These are phyloP conservation scores for Chiridota heheva DNA, from an alignment of 35 echinoderm and acorn worm genomes.

Conservation along the genomic window DNA sequence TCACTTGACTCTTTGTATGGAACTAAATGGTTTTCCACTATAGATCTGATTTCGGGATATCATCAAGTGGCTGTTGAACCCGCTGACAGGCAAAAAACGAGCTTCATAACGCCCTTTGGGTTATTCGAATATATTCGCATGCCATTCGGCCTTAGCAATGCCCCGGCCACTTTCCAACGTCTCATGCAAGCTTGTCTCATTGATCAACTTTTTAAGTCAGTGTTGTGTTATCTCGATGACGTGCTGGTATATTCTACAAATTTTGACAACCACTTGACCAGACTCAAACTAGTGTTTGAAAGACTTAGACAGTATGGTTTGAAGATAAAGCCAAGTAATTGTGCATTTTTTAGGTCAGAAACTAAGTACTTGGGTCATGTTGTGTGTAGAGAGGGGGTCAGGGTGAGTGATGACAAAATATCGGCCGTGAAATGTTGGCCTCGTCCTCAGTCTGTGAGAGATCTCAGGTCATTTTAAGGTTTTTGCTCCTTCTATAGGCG, in stretches of 20 bases:
- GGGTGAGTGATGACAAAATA: constrained; percentile 7
- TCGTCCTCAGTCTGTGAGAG: not conserved
- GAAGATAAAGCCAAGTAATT: constrained; percentile 39
- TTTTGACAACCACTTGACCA: constrained; percentile 44
- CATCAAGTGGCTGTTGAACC: constrained; percentile 69
- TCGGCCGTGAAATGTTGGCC: constrained; percentile 21
- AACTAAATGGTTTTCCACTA: constrained; percentile 60
- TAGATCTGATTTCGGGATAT: constrained; percentile 72
- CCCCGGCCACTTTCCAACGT: constrained; percentile 61
- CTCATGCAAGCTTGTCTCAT: constrained; percentile 52
- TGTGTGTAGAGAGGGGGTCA: constrained; percentile 11
- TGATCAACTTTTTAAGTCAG: not conserved
- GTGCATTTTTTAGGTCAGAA: constrained; percentile 15
- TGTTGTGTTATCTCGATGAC: constrained; percentile 50
- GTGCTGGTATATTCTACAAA: constrained; percentile 35
- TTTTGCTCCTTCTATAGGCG: constrained; percentile 46
- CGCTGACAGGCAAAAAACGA: constrained; percentile 48
- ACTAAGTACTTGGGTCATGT: constrained; percentile 36
- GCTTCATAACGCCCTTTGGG: constrained; percentile 53
- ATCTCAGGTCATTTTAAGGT: constrained; percentile 36
- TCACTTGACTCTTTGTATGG: constrained; percentile 54
- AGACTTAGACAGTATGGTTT: constrained; percentile 19
- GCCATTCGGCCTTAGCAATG: constrained; percentile 69
- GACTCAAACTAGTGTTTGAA: constrained; percentile 15
- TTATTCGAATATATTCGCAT: constrained; percentile 63